Base-by-base conservation (phyloP, 2,797 vertebrate species). In the Syndactyla subalaris region DNA sequence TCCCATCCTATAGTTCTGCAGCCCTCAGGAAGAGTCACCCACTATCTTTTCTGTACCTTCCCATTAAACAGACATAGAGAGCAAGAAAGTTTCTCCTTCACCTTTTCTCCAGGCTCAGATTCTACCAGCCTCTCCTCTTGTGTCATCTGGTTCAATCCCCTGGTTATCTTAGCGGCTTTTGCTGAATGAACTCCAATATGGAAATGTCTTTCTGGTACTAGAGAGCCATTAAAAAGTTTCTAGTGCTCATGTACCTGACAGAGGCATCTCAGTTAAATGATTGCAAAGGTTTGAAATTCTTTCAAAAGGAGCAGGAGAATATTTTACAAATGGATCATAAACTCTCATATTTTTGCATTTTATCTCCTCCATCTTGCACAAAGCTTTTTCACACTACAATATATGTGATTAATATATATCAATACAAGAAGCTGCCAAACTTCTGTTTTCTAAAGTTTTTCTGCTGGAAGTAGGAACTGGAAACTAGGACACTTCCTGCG, bases 401-500 rank as follows among this genome's bases (percentile, higher is more conserved):
- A 84, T 67, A 83, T 8, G 38, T 55, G n/a, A 85, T 74, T 80
- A 75, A 68, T 89, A 45, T 15, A 23, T 67, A 92, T 46, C 34
- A 78, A 67, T 67, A 89, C 16, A 61, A 84, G 82, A 75, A 88
- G 32, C 70, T 90, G 76, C 46, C 55, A 94, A 79, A 92, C 72
- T 92, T 75, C 85, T 88, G 87, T 84, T 91, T 92, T 79, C 74
- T 88, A 5, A 92, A 93, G 58, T 78, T 78, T 58, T 59, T 48
- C 74, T 97, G 58, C 75, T 91, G 45, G 88, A 78, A 59, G 51
- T 74, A 83, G 91, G 72, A 30, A 24, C 77, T 95, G 85, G 86
- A 94, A 94, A 94, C 67, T 96, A 89, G 93, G 96, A 89, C 91
- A 66, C 52, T 77, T 73, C 65, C 93, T 94, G 65, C 27, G 34